phyloP scores from a whole-genome alignment of 2,113 vertebrate genomes.

The Gorilla gorilla region DNA sequence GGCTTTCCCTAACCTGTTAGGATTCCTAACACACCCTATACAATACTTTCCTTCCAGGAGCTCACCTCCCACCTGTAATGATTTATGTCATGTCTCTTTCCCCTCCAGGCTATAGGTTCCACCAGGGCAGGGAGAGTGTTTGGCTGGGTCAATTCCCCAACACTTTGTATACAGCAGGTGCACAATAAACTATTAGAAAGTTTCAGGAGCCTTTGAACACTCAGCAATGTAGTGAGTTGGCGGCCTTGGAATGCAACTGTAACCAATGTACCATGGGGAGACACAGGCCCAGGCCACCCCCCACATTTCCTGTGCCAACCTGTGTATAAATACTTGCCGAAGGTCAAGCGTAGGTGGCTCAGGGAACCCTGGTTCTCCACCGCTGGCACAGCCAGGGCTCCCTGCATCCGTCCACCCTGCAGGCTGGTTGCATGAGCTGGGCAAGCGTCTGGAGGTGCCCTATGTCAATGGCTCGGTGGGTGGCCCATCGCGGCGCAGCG shows the following conservation, averaged over 20 bases:
- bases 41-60: background rate
- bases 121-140: background rate
- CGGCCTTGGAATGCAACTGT: background rate
- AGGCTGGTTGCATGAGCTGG: slow-evolving; percentile 97
- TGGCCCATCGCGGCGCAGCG: slow-evolving; percentile 92
- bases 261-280: background rate
- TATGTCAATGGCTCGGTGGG: slow-evolving; percentile 92
- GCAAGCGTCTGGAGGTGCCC: slow-evolving; percentile 94
- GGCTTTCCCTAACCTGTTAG: background rate
- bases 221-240: background rate
- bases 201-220: background rate
- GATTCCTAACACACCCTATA: background rate
- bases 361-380: background rate
- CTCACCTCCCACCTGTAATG: background rate
- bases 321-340: background rate
- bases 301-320: background rate
- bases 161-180: background rate
- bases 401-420: background rate
- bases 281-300: background rate
- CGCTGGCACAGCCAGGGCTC: background rate
- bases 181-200: background rate
- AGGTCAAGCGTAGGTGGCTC: background rate
- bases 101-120: background rate
- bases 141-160: background rate
- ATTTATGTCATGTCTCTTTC: background rate